These are phyloP conservation scores for Germaria angustata DNA, from an alignment of 2,888 invertebrate species.

Conservation along the genomic window DNA sequence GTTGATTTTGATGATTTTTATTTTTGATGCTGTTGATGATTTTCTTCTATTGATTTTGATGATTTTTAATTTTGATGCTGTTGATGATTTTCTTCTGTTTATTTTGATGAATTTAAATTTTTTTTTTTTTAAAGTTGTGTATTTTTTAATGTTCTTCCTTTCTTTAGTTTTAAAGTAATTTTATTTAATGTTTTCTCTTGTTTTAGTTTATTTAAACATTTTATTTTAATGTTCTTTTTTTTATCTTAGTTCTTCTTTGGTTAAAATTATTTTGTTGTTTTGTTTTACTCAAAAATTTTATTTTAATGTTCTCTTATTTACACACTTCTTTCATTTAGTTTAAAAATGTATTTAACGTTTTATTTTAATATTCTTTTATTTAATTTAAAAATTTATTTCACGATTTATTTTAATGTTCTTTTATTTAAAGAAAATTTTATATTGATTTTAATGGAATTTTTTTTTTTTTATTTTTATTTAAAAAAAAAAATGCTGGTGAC, in stretches of 20 bases:
- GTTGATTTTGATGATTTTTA: background rate
- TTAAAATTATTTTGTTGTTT: too few species aligned
- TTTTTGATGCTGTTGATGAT: background rate
- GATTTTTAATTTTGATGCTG: background rate
- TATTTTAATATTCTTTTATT: background rate
- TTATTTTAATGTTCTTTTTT: background rate
- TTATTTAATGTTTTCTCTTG: background rate
- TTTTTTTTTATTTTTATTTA: background rate
- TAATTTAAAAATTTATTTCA: too few species aligned
- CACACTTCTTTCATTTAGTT: background rate
- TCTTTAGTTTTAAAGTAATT: background rate
- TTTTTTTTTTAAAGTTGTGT: background rate
- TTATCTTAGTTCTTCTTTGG: too few species aligned
- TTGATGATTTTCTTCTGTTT: background rate
- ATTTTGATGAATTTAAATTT: background rate
- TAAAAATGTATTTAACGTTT: background rate
- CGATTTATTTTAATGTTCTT: background rate
- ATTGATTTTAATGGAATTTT: background rate
- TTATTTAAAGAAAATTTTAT: background rate
- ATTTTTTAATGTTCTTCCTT: background rate
- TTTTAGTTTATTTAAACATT: background rate
- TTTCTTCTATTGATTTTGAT: background rate
- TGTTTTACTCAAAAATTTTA: too few species aligned
- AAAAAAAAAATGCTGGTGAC: background rate
- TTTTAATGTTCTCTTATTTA: too few species aligned